Conservation (phyloP, 1,140 invertebrate species). For the Steinernema feltiae region DNA sequence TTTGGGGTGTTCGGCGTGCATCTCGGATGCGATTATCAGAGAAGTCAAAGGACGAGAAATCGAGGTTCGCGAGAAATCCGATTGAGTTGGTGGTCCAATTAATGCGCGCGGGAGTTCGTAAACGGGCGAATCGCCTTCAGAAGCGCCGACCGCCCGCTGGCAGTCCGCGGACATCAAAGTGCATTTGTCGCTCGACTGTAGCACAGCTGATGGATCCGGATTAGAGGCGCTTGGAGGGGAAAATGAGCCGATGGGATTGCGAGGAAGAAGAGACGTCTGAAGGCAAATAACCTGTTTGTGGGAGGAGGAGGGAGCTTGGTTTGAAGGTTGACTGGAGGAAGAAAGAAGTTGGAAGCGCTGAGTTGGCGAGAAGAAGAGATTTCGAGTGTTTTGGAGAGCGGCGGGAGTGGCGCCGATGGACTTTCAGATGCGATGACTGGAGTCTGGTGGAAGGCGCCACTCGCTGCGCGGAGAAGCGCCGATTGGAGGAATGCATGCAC, state of each 20-base stretch:
- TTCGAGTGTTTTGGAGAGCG: neutral
- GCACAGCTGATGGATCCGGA: neutral
- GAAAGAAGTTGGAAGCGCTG: neutral
- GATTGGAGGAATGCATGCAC: no score
- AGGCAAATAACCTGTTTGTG: conserved; percentile 7
- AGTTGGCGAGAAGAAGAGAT: neutral
- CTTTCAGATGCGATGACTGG: no score
- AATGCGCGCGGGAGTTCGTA: neutral
- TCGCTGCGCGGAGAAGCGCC: no score
- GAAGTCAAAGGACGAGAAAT: neutral
- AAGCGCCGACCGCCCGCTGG: no score
- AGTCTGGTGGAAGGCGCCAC: no score
- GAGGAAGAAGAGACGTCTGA: neutral
- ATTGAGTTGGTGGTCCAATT: neutral
- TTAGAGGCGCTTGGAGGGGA: neutral
- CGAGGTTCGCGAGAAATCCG: neutral
- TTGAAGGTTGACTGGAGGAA: neutral
- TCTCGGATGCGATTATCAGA: no score
- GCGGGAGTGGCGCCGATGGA: no score
- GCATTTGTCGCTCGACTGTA: neutral
- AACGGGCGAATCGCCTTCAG: neutral
- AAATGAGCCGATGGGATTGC: neutral
- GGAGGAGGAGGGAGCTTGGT: neutral
- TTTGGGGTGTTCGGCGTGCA: no score
- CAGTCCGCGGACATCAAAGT: neutral